phyloP scores from a whole-genome alignment of 2,113 vertebrate genomes.

The Damaliscus lunatus region DNA sequence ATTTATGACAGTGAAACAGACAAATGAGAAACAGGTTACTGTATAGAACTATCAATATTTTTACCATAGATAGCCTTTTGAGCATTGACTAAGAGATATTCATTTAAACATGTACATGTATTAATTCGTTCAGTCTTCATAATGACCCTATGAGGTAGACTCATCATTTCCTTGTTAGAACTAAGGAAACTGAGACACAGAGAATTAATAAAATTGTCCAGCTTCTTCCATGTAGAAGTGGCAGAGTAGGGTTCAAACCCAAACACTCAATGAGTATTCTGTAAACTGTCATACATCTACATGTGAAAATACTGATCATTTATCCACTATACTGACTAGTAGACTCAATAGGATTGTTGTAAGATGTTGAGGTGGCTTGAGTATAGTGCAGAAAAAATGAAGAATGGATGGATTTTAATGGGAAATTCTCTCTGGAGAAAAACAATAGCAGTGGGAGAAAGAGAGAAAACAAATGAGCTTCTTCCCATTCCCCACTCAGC shows the following conservation, averaged over 20 bases:
- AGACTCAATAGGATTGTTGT: neutral
- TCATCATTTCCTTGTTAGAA: neutral
- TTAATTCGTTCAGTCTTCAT: neutral
- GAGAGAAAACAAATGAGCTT: neutral
- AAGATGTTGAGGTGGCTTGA: neutral
- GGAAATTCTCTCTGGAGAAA: neutral
- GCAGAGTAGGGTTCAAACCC: neutral
- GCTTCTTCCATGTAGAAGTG: neutral
- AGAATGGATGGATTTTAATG: neutral
- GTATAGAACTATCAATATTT: neutral
- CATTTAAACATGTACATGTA: neutral
- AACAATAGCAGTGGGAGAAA: neutral
- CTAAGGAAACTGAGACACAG: neutral
- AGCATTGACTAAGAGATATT: neutral
- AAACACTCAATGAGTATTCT: neutral
- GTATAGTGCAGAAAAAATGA: neutral
- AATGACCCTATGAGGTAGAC: neutral
- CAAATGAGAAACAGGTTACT: neutral
- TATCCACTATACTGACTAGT: neutral
- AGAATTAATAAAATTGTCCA: neutral
- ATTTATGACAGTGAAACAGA: neutral
- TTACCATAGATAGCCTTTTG: neutral
- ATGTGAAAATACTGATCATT: neutral
- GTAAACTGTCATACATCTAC: neutral
- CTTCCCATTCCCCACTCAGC: neutral